These are phyloP conservation scores for Epistrophe grossulariae DNA, from an alignment of 2,888 invertebrate species.

Conservation along the genomic window DNA sequence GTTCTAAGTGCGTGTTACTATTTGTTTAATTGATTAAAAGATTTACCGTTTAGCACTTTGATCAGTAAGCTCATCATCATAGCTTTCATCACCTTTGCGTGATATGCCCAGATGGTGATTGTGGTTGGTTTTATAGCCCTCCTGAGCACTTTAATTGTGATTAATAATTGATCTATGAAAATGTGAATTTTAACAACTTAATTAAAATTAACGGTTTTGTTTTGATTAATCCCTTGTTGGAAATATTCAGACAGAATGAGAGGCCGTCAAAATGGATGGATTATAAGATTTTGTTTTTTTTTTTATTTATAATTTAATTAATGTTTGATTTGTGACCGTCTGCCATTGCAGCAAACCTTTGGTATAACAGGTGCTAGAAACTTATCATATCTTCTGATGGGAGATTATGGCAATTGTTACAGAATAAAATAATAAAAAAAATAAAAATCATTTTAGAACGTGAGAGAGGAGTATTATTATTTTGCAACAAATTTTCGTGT, in stretches of 20 bases:
- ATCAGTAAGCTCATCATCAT: constrained; percentile 10
- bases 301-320: not conserved
- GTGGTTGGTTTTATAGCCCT: constrained; percentile 15
- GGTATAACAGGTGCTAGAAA: constrained; percentile 32
- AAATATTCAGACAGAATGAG: not conserved
- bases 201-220: constrained; percentile 20
- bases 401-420: constrained; percentile 28
- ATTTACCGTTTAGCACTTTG: constrained; percentile 28
- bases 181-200: constrained; percentile 12
- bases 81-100: constrained; percentile 14
- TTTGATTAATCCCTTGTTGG: constrained; percentile 24
- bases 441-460: not conserved
- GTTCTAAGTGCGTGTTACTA: constrained; percentile 31
- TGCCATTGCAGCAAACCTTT: not conserved
- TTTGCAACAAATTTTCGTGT: constrained; percentile 15
- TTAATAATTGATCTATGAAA: constrained; percentile 22
- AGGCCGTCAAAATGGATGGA: not conserved
- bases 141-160: constrained; percentile 11
- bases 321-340: not conserved
- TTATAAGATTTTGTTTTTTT: not conserved
- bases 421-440: constrained; percentile 29
- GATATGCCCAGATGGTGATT: constrained; percentile 1
- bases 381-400: constrained; percentile 16
- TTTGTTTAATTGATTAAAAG: constrained; percentile 45
- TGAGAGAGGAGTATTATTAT: not conserved